Percentiles rank a stretch among this genome's conserved stretches.
Evolutionary conservation across 2,888 invertebrate genomes (phyloP).

Genomic region (Odontocolon sp.): DNA sequence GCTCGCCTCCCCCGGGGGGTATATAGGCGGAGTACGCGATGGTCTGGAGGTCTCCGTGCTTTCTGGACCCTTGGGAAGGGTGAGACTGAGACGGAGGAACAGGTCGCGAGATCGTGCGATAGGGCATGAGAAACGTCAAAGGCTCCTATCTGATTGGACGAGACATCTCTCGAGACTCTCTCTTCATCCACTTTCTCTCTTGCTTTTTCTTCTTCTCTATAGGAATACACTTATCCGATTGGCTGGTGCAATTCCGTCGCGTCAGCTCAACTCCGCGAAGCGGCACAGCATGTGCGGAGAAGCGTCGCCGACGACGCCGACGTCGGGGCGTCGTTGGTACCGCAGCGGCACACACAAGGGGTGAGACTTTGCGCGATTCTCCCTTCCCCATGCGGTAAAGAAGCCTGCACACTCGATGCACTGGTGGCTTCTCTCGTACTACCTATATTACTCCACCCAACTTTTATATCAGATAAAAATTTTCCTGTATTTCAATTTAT

Average conservation of each 20-base stretch:
- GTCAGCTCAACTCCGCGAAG: slow-evolving; percentile 72
- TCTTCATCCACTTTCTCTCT: slow-evolving; percentile 8
- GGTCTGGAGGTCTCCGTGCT: slow-evolving; percentile 51
- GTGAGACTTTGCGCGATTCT: slow-evolving; percentile 33
- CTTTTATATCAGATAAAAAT: slow-evolving; percentile 47
- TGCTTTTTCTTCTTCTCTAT: slow-evolving; percentile 64
- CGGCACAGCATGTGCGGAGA: slow-evolving; percentile 34
- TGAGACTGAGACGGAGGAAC: slow-evolving; percentile 51
- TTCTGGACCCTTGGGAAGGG: slow-evolving; percentile 25
- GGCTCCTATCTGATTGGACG: slow-evolving; percentile 79
- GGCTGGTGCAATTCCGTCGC: slow-evolving; percentile 77
- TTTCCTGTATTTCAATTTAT: slow-evolving; percentile 25
- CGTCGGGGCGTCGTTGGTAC: slow-evolving; percentile 37
- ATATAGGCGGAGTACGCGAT: slow-evolving; percentile 47
- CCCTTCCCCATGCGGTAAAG: background rate
- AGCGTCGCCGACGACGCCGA: slow-evolving; percentile 34
- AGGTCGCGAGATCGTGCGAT: slow-evolving; percentile 76
- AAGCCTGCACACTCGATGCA: slow-evolving; percentile 15
- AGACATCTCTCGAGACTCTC: slow-evolving; percentile 65
- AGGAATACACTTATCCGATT: slow-evolving; percentile 81
- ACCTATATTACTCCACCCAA: slow-evolving; percentile 9
- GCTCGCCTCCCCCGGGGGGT: slow-evolving; percentile 5
- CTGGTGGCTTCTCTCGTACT: slow-evolving; percentile 18
- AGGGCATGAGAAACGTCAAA: slow-evolving; percentile 80
- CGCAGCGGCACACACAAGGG: slow-evolving; percentile 15